A percentile compares a stretch with the other conserved stretches of the same genome.
phyloP scores from a whole-genome alignment of 2,113 vertebrate genomes.

The Rhynchomys soricoides region DNA sequence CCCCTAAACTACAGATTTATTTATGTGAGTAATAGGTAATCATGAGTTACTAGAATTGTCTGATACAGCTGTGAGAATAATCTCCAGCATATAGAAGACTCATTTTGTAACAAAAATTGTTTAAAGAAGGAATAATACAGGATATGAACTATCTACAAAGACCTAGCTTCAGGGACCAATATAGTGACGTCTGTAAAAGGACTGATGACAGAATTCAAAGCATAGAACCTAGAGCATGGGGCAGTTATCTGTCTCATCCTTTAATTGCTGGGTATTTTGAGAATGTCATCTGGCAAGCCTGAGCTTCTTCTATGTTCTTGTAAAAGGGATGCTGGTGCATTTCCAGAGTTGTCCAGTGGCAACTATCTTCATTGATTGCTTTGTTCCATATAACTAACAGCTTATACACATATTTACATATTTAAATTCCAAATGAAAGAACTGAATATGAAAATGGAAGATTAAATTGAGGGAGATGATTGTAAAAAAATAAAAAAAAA shows the following conservation, averaged over 20 bases:
- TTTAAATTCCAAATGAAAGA: not conserved
- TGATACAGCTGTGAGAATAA: not conserved
- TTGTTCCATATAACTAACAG: not conserved
- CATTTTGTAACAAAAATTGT: not conserved
- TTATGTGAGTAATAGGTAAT: not conserved
- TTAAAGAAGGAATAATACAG: not conserved
- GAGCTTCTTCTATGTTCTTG: not conserved
- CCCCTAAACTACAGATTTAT: not conserved
- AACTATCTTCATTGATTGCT: not conserved
- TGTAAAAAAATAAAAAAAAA: not conserved
- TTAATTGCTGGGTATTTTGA: not conserved
- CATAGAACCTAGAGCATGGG: not conserved
- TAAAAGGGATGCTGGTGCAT: not conserved
- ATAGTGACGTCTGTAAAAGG: not conserved
- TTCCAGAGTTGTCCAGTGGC: not conserved
- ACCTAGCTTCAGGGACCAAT: not conserved
- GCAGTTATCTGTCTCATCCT: not conserved
- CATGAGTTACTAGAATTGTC: not conserved
- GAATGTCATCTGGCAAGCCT: not conserved
- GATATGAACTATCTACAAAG: not conserved
- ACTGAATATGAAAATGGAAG: not conserved
- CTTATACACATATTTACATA: not conserved
- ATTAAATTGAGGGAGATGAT: not conserved
- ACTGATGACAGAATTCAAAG: not conserved
- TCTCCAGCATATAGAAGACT: not conserved